A percentile compares a stretch with the other conserved stretches of the same genome.
These are phyloP conservation scores for Alcedo quadribrachys DNA, from an alignment of 2,797 vertebrate genomes.

Conservation along the genomic window DNA sequence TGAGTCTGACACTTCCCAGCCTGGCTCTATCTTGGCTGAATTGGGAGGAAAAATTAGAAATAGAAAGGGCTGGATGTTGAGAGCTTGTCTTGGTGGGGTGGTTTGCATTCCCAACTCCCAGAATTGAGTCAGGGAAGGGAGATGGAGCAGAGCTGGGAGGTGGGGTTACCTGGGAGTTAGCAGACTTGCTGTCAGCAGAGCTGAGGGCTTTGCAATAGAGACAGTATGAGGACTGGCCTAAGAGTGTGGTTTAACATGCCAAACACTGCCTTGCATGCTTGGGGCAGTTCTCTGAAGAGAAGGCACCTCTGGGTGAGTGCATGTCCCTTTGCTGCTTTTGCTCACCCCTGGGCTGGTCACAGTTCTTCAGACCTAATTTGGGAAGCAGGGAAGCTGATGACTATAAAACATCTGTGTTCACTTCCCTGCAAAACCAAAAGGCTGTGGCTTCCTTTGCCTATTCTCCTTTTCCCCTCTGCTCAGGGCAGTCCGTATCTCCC, in stretches of 20 bases:
- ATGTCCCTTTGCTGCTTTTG: background rate
- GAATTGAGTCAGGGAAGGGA: background rate
- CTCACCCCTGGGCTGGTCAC: background rate
- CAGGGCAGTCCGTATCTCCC: background rate
- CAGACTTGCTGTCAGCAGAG: background rate
- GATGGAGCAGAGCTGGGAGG: background rate
- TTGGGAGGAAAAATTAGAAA: background rate
- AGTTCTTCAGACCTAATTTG: background rate
- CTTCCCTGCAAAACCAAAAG: background rate
- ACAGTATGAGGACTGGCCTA: background rate
- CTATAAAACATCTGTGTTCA: background rate
- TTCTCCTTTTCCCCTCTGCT: background rate
- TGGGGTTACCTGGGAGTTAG: background rate
- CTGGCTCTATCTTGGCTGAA: background rate
- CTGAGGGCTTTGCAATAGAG: background rate
- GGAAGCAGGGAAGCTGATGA: background rate
- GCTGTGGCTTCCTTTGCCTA: background rate
- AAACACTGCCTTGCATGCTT: background rate
- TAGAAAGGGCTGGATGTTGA: background rate
- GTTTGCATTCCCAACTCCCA: background rate
- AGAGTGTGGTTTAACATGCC: background rate
- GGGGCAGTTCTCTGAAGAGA: background rate
- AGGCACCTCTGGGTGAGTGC: background rate
- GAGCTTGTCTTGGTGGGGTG: background rate
- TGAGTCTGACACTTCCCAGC: background rate